A percentile compares a stretch with the other conserved stretches of the same genome.
phyloP scores from a whole-genome alignment of 1,140 invertebrate species.

The Solenopsis fugax region DNA sequence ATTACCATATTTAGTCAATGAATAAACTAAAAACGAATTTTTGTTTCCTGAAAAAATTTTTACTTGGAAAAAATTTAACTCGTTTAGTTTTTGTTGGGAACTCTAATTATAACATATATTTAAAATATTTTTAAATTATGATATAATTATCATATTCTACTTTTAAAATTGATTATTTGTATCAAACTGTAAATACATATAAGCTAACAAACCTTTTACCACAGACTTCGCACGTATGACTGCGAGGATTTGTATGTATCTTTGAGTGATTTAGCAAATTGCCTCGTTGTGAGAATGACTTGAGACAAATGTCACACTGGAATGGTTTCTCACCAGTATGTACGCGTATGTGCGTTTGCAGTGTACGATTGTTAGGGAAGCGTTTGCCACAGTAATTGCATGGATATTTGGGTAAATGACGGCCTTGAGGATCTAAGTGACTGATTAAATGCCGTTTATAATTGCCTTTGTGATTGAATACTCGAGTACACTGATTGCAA shows the following conservation, averaged over 20 bases:
- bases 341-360: constrained; percentile 87
- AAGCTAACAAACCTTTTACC: constrained; percentile 82
- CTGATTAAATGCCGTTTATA: constrained; percentile 83
- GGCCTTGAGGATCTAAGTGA: constrained; percentile 81
- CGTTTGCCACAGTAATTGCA: constrained; percentile 88
- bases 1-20: too few relatives aligned
- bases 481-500: constrained; percentile 82
- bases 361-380: constrained; percentile 84
- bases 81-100: too few relatives aligned
- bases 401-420: constrained; percentile 83
- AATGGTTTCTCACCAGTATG: constrained; percentile 90
- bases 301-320: constrained; percentile 85
- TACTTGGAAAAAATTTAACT: too few relatives aligned
- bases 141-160: not conserved
- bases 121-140: not conserved
- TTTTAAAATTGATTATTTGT: not conserved
- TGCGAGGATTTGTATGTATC: constrained; percentile 87
- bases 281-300: constrained; percentile 87
- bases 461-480: constrained; percentile 84
- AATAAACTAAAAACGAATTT: too few relatives aligned
- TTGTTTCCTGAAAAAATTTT: too few relatives aligned
- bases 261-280: constrained; percentile 88
- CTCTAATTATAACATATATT: not conserved
- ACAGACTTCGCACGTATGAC: constrained; percentile 86
- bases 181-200: not conserved